These are phyloP conservation scores for Ammodramus savannarum DNA, from an alignment of 2,113 vertebrate genomes.

Conservation along the genomic window DNA sequence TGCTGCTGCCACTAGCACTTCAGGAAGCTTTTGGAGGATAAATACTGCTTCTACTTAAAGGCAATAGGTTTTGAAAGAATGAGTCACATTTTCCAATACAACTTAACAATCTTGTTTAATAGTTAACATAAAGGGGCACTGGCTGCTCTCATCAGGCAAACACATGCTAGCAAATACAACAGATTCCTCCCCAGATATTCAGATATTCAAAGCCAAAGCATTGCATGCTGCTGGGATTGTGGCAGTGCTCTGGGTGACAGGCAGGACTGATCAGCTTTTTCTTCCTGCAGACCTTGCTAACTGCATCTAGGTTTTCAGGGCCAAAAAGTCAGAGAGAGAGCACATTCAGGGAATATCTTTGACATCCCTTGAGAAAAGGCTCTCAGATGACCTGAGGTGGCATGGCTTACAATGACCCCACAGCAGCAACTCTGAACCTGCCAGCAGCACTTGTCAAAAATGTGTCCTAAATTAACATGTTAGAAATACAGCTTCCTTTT, in stretches of 20 bases:
- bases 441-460: neutral
- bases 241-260: neutral
- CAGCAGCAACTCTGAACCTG: neutral
- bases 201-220: neutral
- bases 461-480: neutral
- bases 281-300: neutral
- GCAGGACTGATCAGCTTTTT: neutral
- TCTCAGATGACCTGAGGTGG: neutral
- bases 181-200: neutral
- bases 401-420: neutral
- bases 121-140: neutral
- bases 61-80: slow-evolving; percentile 11
- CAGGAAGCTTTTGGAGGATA: neutral
- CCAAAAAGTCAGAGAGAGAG: neutral
- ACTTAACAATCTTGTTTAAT: neutral
- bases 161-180: neutral
- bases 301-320: neutral
- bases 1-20: neutral
- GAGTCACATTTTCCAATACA: neutral
- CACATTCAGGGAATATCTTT: neutral
- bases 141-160: neutral
- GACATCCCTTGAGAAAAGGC: neutral
- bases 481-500: neutral
- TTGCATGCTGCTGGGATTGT: neutral
- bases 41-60: neutral